Base-by-base conservation (phyloP, 2,113 vertebrate species). In the Xiphias gladius region DNA sequence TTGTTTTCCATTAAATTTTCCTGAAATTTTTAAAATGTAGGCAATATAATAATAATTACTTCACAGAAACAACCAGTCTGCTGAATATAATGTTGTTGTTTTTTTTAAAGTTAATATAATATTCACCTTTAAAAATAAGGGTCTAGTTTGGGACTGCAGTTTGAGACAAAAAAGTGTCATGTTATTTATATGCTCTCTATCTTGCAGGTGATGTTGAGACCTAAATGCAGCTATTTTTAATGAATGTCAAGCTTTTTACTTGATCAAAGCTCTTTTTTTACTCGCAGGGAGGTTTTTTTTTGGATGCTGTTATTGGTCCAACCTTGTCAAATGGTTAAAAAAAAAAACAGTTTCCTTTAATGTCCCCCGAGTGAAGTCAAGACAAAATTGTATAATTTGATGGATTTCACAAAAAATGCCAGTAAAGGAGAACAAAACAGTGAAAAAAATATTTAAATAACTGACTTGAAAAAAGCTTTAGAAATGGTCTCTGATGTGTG, bases 401-500 rank as follows among this genome's bases (percentile, higher is more conserved):
- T 46, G 32, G 37, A 62, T 79, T 82, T 61, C 66, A 73, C 62
- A 62, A 54, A 65, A 39, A 41, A 52, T 46, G n/a, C 19, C 41
- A 71, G 50, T 22, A 59, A 54, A 63, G 17, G 16, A 37, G 12
- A 75, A 75, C 37, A 66, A 77, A 79, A 79, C 17, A 70, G 65
- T 22, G 30, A 13, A 48, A 28, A 69, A 71, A 19, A 57, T 2
- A 37, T 66, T 79, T 28, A 26, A 79, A 67, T 57, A 76, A 41
- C 35, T 39, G 22, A 71, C 79, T 41, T 73, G 57, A 32, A 64
- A 71, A 65, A 16, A 62, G 59, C 52, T 55, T 71, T 11, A 35
- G 26, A 79, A 68, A 82, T 72, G 54, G 26, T 35, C 35, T 77
- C 24, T 84, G 78, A 84, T 76, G 82, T 66, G n/a, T 81, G 68